Conservation (phyloP, 2,888 invertebrate genomes). For the Arrhopalites spinosus region DNA sequence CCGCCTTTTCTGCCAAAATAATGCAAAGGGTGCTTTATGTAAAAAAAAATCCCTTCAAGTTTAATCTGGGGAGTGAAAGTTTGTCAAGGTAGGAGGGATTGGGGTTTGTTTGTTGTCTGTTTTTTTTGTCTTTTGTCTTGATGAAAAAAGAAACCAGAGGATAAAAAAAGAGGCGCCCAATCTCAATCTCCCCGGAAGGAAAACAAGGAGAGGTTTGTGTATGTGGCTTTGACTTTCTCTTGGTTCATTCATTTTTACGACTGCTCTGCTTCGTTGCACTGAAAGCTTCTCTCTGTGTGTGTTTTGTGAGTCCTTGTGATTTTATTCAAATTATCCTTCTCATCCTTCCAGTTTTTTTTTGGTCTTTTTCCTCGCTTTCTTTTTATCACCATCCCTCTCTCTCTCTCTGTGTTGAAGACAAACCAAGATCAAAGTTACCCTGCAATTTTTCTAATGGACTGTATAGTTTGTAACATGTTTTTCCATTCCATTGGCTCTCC, state of each 20-base stretch:
- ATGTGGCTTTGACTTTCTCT: conserved; percentile 28
- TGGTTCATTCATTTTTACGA: conserved; percentile 45
- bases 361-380: neutral
- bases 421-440: no score
- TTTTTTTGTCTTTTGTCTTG: no score
- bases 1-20: no score
- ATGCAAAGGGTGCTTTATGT: no score
- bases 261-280: conserved; percentile 35
- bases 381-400: neutral
- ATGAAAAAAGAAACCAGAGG: neutral
- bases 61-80: no score
- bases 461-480: no score
- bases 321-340: conserved; percentile 38
- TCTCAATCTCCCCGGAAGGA: neutral
- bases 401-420: no score
- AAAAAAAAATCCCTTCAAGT: no score
- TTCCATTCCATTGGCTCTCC: no score
- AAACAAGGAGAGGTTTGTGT: neutral
- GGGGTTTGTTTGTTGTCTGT: no score
- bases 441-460: neutral
- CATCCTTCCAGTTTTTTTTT: neutral
- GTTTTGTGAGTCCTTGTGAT: conserved; percentile 26
- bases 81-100: no score
- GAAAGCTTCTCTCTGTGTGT: conserved; percentile 27
- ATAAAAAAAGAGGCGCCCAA: neutral